phyloP scores from a whole-genome alignment of 2,797 vertebrate species.

The Gila robusta region DNA sequence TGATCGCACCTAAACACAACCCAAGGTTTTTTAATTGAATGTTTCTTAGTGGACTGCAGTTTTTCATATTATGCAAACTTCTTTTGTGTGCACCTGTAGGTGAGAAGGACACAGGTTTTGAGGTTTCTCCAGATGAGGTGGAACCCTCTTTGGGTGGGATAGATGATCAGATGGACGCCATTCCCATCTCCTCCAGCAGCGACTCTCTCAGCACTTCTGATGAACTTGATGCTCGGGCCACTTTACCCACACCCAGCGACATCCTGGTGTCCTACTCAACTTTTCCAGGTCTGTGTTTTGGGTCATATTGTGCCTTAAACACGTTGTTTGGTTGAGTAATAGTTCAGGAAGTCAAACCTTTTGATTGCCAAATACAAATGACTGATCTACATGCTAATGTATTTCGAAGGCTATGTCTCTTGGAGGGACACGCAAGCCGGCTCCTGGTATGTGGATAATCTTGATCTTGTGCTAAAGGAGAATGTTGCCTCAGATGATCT shows the following conservation, averaged over 20 bases:
- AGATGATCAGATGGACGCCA: slow-evolving; percentile 82
- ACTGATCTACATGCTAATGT: neutral
- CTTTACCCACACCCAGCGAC: slow-evolving; percentile 89
- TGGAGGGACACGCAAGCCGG: slow-evolving; percentile 85
- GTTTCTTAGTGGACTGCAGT: neutral
- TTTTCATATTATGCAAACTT: neutral
- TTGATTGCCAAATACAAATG: neutral
- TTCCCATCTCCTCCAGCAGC: slow-evolving; percentile 81
- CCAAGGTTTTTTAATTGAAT: neutral
- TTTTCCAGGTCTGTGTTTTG: slow-evolving; percentile 84
- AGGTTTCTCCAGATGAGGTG: slow-evolving; percentile 75
- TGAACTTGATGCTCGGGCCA: slow-evolving; percentile 82
- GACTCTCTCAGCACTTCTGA: slow-evolving; percentile 72
- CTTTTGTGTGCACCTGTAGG: slow-evolving; percentile 69
- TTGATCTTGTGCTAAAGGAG: slow-evolving; percentile 83
- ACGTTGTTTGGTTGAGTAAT: neutral
- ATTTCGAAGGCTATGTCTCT: slow-evolving; percentile 88
- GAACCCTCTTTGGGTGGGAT: slow-evolving; percentile 53
- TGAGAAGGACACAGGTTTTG: slow-evolving; percentile 85
- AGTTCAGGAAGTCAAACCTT: neutral
- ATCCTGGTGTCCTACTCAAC: slow-evolving; percentile 97
- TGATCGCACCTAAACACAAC: neutral
- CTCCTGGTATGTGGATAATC: slow-evolving; percentile 90
- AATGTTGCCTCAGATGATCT: slow-evolving; percentile 80
- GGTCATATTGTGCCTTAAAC: neutral